Conservation (phyloP, 2,888 invertebrate species). For the Tetragonisca angustula region DNA sequence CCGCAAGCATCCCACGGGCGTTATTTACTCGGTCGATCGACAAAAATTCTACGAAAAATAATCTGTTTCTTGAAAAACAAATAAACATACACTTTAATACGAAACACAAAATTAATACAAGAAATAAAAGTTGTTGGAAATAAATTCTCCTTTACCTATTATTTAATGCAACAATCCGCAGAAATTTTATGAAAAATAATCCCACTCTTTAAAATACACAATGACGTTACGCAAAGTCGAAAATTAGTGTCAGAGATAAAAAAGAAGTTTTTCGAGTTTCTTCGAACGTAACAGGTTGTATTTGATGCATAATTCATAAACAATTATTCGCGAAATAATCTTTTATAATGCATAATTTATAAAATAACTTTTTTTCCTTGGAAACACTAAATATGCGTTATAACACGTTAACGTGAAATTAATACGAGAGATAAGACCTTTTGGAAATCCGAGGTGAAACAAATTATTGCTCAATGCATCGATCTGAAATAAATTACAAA, state of each 20-base stretch:
- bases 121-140: background rate
- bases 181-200: background rate
- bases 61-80: background rate
- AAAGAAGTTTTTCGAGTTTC: too few relatives aligned
- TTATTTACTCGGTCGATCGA: background rate
- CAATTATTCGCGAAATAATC: too few relatives aligned
- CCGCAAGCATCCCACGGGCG: background rate
- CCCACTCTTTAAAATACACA: background rate
- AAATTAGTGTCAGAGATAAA: too few relatives aligned
- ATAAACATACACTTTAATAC: background rate
- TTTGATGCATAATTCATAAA: too few relatives aligned
- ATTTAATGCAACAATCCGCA: background rate
- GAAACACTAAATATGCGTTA: background rate
- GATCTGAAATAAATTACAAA: background rate
- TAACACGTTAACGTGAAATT: background rate
- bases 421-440: background rate
- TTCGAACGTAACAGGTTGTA: too few relatives aligned
- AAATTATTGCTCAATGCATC: background rate
- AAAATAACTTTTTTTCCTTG: background rate
- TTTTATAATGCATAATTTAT: too few relatives aligned
- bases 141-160: background rate
- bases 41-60: background rate
- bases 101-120: background rate
- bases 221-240: background rate
- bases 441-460: background rate